Evolutionary conservation across 2,888 invertebrate species (phyloP).

Genomic region (Pseudococcus jackbeardsleyi): DNA sequence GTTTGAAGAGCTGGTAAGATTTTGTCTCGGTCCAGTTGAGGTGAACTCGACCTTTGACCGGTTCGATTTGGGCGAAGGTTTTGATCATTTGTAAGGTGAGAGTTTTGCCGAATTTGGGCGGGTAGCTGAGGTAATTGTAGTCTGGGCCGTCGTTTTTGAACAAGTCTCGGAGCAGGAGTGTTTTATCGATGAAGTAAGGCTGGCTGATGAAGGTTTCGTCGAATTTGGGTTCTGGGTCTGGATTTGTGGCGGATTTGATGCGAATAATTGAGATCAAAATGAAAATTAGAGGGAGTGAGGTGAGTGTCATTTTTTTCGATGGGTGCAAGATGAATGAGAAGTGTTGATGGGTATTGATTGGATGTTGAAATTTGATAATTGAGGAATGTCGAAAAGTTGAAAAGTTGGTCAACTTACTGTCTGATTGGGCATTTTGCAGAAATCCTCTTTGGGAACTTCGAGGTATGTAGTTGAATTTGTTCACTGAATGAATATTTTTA

Average conservation of each 20-base stretch:
- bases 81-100: background rate
- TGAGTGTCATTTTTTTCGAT: too few relatives aligned
- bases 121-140: background rate
- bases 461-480: too few relatives aligned
- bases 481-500: too few relatives aligned
- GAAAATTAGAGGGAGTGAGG: background rate
- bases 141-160: background rate
- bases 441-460: too few relatives aligned
- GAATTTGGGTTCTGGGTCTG: background rate
- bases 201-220: background rate
- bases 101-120: background rate
- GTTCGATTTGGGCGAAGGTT: background rate
- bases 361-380: too few relatives aligned
- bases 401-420: too few relatives aligned
- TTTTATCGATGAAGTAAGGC: slow-evolving; percentile 1
- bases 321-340: too few relatives aligned
- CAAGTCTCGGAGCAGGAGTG: background rate
- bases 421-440: too few relatives aligned
- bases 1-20: background rate
- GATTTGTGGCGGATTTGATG: background rate
- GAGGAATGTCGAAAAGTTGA: too few relatives aligned
- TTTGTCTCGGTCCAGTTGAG: background rate
- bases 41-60: background rate
- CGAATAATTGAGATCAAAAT: background rate
- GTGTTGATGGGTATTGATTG: too few relatives aligned